A percentile compares a stretch with the other conserved stretches of the same genome.
Evolutionary conservation across 1,140 invertebrate species (phyloP).

Genomic region (Lucilia sericata): DNA sequence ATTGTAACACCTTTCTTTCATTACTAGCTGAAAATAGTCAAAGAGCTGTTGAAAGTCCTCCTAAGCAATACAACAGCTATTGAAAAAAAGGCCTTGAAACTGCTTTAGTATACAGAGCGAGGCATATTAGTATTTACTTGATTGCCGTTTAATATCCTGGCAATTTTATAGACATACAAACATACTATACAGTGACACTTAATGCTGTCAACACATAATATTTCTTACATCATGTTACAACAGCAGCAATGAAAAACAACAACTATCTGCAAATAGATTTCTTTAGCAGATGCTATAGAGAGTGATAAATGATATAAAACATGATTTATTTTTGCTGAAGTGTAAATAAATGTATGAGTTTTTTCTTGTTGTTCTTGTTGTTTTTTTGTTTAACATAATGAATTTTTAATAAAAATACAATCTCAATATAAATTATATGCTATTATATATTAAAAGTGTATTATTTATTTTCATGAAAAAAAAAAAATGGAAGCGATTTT

Average conservation of each 20-base stretch:
- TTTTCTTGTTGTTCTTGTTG: not conserved
- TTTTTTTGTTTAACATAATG: slow-evolving; percentile 4
- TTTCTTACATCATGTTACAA: slow-evolving; percentile 40
- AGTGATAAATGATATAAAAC: slow-evolving; percentile 27
- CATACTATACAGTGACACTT: slow-evolving; percentile 25
- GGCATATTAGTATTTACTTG: slow-evolving; percentile 19
- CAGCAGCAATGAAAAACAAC: slow-evolving; percentile 5
- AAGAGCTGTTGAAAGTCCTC: no score
- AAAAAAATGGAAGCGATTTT: no score
- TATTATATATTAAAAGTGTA: no score
- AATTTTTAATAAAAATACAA: slow-evolving; percentile 2
- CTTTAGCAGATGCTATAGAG: slow-evolving; percentile 6
- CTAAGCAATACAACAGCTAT: not conserved
- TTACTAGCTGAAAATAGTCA: no score
- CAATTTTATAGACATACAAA: not conserved
- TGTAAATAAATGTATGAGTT: no score
- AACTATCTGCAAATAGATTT: slow-evolving; percentile 22
- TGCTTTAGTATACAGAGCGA: not conserved
- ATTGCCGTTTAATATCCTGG: slow-evolving; percentile 41
- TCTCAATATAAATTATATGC: no score
- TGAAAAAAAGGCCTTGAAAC: not conserved
- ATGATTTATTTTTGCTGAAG: not conserved
- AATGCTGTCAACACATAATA: slow-evolving; percentile 41
- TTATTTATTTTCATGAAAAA: no score
- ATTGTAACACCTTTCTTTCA: no score